Evolutionary conservation across 2,797 vertebrate genomes (phyloP).

Genomic region (Lithobates pipiens): DNA sequence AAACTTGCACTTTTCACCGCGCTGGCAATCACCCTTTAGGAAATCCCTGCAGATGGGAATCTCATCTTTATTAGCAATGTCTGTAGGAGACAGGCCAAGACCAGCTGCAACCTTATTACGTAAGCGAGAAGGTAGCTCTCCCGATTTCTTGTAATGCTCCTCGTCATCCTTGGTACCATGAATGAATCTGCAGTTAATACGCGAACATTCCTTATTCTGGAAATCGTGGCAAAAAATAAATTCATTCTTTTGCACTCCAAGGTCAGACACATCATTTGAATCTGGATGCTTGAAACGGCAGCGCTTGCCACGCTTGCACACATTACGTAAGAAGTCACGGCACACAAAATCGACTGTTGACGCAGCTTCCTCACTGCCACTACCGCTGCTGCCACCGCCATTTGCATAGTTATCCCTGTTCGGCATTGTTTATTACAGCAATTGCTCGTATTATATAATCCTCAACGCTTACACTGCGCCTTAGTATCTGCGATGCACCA

Average conservation of each 20-base stretch:
- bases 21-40: conserved; percentile 93
- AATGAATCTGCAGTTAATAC: conserved; percentile 93
- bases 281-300: conserved; percentile 95
- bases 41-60: conserved; percentile 96
- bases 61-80: conserved; percentile 92
- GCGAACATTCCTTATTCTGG: conserved; percentile 96
- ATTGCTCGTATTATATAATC: conserved; percentile 63
- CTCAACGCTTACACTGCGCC: conserved; percentile 55
- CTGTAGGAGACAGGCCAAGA: conserved; percentile 89
- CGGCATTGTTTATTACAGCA: conserved; percentile 80
- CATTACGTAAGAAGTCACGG: conserved; percentile 94
- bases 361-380: conserved; percentile 74
- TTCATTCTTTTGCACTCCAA: conserved; percentile 96
- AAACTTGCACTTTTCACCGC: conserved; percentile 95
- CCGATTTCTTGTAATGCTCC: conserved; percentile 95
- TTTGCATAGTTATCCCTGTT: conserved; percentile 90
- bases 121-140: conserved; percentile 89
- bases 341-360: conserved; percentile 86
- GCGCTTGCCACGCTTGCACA: conserved; percentile 95
- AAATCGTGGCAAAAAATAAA: conserved; percentile 98
- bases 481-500: conserved; percentile 47
- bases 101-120: conserved; percentile 95
- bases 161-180: conserved; percentile 97
- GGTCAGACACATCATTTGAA: conserved; percentile 91
- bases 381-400: conserved; percentile 76